Evolutionary conservation across 2,113 vertebrate genomes (phyloP).

Genomic region (Edolisoma coerulescens): DNA sequence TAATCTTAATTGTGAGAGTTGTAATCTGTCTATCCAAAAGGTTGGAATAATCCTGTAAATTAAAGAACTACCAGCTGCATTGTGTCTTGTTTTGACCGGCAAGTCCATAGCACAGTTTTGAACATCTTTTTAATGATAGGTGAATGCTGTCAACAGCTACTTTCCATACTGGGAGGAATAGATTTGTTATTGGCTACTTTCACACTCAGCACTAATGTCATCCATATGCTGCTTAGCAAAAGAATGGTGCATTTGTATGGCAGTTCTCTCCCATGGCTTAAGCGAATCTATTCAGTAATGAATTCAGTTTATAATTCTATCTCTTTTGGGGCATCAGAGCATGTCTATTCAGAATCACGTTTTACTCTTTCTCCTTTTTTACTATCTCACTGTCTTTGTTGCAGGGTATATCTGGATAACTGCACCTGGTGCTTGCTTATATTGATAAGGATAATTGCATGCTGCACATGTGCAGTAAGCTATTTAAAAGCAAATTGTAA

Average conservation of each 20-base stretch:
- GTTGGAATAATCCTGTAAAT: not conserved
- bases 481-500: conserved; percentile 59
- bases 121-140: conserved; percentile 14
- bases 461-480: conserved; percentile 47
- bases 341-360: conserved; percentile 70
- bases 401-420: conserved; percentile 66
- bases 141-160: conserved; percentile 43
- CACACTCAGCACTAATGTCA: conserved; percentile 48
- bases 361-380: conserved; percentile 63
- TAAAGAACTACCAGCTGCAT: not conserved
- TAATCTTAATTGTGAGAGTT: not conserved
- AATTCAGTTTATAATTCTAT: conserved; percentile 69
- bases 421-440: conserved; percentile 70
- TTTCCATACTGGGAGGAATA: conserved; percentile 14
- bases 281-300: conserved; percentile 61
- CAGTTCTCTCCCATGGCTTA: conserved; percentile 52
- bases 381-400: conserved; percentile 62
- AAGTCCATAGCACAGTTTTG: not conserved
- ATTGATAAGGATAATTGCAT: conserved; percentile 67
- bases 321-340: conserved; percentile 71
- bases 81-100: not conserved
- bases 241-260: conserved; percentile 63
- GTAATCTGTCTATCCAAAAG: not conserved
- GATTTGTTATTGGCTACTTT: conserved; percentile 54
- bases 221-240: conserved; percentile 57